Percentiles rank a stretch among this genome's conserved stretches.
phyloP scores from a whole-genome alignment of 2,797 vertebrate genomes.

The Sebastes matsubarae region DNA sequence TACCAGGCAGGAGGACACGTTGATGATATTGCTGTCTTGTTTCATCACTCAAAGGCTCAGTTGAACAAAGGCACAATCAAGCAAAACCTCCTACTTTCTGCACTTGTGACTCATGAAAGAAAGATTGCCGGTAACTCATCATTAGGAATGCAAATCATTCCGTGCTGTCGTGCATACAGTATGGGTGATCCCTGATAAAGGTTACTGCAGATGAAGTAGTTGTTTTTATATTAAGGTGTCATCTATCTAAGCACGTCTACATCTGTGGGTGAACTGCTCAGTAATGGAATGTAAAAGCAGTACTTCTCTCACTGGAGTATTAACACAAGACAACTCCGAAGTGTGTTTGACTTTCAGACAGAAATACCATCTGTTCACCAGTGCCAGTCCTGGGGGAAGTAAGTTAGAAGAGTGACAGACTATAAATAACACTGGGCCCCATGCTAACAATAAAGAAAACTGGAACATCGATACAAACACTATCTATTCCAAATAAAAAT shows the following conservation, averaged over 20 bases:
- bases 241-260: neutral
- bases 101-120: neutral
- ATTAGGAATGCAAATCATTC: neutral
- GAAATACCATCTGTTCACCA: slow-evolving; percentile 53
- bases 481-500: slow-evolving; percentile 47
- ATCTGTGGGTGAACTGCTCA: neutral
- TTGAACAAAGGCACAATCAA: slow-evolving; percentile 22
- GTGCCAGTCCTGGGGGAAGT: slow-evolving; percentile 39
- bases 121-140: neutral
- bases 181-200: slow-evolving; percentile 1
- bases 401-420: slow-evolving; percentile 35
- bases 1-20: neutral
- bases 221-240: neutral
- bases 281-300: neutral
- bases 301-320: neutral
- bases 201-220: neutral
- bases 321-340: neutral
- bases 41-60: slow-evolving; percentile 3
- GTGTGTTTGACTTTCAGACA: slow-evolving; percentile 47
- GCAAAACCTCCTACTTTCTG: slow-evolving; percentile 6
- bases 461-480: slow-evolving; percentile 57
- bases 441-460: slow-evolving; percentile 52
- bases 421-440: slow-evolving; percentile 54
- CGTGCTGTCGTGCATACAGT: neutral
- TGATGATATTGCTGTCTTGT: neutral